Evolutionary conservation across 2,113 vertebrate genomes (phyloP).

Genomic region (Craseonycteris thonglongyai): DNA sequence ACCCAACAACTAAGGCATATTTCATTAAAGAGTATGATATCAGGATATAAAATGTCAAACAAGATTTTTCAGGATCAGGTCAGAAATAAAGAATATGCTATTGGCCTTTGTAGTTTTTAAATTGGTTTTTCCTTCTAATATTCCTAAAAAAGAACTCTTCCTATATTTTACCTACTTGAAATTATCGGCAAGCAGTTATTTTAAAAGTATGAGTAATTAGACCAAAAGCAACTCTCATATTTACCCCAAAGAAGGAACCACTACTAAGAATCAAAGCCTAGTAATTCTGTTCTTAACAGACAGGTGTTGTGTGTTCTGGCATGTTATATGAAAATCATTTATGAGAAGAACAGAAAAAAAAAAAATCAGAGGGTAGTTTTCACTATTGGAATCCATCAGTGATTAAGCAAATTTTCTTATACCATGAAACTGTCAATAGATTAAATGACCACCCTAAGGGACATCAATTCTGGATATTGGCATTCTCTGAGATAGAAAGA

Average conservation of each 20-base stretch:
- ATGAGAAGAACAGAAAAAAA: conserved; percentile 70
- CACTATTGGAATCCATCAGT: conserved; percentile 56
- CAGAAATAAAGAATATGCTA: neutral
- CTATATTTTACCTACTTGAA: conserved; percentile 22
- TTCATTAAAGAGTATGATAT: neutral
- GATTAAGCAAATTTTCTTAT: conserved; percentile 58
- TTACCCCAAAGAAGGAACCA: conserved; percentile 71
- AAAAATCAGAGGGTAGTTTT: conserved; percentile 60
- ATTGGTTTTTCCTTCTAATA: conserved; percentile 2
- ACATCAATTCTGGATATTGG: neutral
- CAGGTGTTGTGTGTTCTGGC: conserved; percentile 67
- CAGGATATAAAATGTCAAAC: neutral
- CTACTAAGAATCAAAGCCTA: conserved; percentile 68
- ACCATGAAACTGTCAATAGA: conserved; percentile 30
- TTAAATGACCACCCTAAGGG: neutral
- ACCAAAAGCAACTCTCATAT: conserved; percentile 63
- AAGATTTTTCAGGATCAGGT: neutral
- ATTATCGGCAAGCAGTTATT: conserved; percentile 57
- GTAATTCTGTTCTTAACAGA: conserved; percentile 64
- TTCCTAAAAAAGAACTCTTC: conserved; percentile 6
- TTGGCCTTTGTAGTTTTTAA: neutral
- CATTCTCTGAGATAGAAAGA: neutral
- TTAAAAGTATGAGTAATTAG: conserved; percentile 68
- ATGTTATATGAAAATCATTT: conserved; percentile 73
- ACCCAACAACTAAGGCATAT: neutral